Percentiles rank a stretch among this genome's conserved stretches.
Conservation (phyloP, 1,140 invertebrate genomes). For the Heliconius hermathena region DNA sequence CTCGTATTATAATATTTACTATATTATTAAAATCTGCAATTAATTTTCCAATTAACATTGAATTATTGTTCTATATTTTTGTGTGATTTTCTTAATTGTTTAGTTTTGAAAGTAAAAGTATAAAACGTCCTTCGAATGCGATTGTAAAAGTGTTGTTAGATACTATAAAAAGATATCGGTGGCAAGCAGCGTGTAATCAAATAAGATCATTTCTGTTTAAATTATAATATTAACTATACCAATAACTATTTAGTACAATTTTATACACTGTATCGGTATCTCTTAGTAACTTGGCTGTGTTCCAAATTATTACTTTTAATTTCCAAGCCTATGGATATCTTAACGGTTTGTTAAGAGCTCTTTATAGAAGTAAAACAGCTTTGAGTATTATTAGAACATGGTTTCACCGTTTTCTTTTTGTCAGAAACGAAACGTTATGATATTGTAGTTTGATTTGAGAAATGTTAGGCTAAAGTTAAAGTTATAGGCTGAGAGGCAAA, state of each 20-base stretch:
- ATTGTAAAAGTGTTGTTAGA: constrained; percentile 8
- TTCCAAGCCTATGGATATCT: not conserved
- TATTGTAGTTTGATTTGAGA: not conserved
- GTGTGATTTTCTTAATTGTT: not conserved
- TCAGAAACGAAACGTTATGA: not conserved
- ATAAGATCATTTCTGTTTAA: not conserved
- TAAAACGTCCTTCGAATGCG: not conserved
- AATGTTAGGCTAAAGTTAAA: too few relatives aligned
- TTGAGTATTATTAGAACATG: not conserved
- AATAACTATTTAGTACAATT: not conserved
- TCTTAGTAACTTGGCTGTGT: not conserved
- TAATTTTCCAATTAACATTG: not conserved
- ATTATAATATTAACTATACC: not conserved
- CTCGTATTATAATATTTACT: not conserved
- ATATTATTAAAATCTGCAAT: not conserved
- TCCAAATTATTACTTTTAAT: constrained; percentile 13
- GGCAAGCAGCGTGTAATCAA: not conserved
- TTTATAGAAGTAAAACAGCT: constrained; percentile 4
- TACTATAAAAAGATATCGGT: not conserved
- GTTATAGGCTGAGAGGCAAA: too few relatives aligned
- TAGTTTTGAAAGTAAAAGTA: not conserved
- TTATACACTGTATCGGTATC: not conserved
- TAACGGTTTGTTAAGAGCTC: constrained; percentile 1
- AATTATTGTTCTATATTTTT: not conserved
- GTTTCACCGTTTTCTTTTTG: not conserved